These are phyloP conservation scores for Dicerorhinus sumatrensis DNA, from an alignment of 2,113 vertebrate species.

Conservation along the genomic window DNA sequence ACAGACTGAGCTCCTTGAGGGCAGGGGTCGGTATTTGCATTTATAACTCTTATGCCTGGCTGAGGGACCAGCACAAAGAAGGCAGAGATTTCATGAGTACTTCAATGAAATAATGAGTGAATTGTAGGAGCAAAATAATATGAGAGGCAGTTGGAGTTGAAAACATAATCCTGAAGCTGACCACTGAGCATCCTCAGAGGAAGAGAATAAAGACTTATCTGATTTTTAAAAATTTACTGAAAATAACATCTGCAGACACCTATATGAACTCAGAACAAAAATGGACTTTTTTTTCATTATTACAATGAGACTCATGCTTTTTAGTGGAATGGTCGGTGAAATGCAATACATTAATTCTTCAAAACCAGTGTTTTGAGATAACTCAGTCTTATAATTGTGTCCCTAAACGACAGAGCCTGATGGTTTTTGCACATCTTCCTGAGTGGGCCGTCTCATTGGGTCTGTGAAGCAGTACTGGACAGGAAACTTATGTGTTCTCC, in stretches of 20 bases:
- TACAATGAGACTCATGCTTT: neutral
- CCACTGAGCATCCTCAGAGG: neutral
- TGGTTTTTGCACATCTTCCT: neutral
- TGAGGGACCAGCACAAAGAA: neutral
- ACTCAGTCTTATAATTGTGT: neutral
- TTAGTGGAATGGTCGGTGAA: neutral
- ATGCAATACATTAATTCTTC: neutral
- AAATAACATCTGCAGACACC: neutral
- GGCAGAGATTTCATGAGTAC: neutral
- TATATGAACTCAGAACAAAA: neutral
- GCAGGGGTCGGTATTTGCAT: neutral
- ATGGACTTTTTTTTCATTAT: neutral
- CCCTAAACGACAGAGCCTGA: neutral
- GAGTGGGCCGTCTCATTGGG: neutral
- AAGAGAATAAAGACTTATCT: neutral
- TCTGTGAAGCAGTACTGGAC: neutral
- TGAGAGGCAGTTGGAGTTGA: neutral
- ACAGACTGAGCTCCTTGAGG: neutral
- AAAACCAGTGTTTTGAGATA: constrained; percentile 34
- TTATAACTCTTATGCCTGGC: neutral
- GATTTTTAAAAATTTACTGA: neutral
- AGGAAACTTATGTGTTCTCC: neutral
- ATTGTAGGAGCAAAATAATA: neutral
- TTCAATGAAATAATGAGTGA: neutral
- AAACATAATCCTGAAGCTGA: neutral